Evolutionary conservation across 2,888 invertebrate species (phyloP), one percentile per base, ranked within the genome.

Genomic region (Melikaiella ostensackeni): DNA sequence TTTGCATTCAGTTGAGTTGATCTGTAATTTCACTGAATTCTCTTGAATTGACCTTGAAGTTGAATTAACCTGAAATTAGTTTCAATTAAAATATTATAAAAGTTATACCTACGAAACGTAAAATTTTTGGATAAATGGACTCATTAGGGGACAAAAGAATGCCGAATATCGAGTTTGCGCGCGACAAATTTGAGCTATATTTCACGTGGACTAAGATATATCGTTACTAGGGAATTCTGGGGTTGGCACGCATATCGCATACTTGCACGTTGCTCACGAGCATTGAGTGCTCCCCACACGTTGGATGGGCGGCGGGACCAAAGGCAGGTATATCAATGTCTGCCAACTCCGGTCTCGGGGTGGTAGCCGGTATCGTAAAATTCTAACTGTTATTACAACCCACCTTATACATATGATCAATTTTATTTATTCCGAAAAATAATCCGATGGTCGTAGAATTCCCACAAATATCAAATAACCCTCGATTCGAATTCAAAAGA

Each of bases 261-360:
- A 70, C 27, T 70, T 70, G 70, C 70, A 70, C 70, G 50, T 70
- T 70, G 46, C 70, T 70, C 50, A 11, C 46, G n/a, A 50, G 46
- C 46, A 30, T 66, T 50, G 30, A 50, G 46, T 66, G 27, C 27
- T 66, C 70, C 42, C 64, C 66, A 66, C 66, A 46, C 64, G 64
- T 38, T n/a, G 64, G 38, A 38, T 35, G 35, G 46, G 30, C 66
- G 66, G 66, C 66, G 46, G 46, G 13, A 42, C 42, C 42, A 27
- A 66, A 66, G 38, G 21, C 38, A 46, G 46, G 42, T 46, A 66
- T 66, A 66, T 66, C 42, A 42, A 66, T 66, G 46, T 27, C 66
- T 66, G 19, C 66, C 24, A 46, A 50, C 70, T 50, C n/a, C 9
- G 46, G 46, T 46, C 42, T 42, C 38, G 21, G 38, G 16, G 38